A percentile compares a stretch with the other conserved stretches of the same genome.
phyloP scores from a whole-genome alignment of 2,113 vertebrate genomes.

The Rissa tridactyla region DNA sequence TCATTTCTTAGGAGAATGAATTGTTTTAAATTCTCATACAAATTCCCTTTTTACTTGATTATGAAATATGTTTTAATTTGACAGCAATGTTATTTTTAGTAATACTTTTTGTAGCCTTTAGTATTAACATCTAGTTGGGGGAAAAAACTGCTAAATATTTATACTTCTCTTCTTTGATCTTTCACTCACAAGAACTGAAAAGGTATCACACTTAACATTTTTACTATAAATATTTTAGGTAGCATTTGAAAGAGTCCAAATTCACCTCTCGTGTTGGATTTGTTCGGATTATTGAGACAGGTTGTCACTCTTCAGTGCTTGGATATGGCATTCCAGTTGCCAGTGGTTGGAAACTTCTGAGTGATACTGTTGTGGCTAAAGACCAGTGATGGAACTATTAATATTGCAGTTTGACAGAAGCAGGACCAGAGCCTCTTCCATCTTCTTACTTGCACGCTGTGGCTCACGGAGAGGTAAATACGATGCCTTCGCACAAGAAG shows the following conservation, averaged over 20 bases:
- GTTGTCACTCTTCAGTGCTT: background rate
- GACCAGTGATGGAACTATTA: background rate
- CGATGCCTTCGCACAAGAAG: background rate
- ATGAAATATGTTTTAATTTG: constrained; percentile 20
- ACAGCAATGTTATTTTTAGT: constrained; percentile 28
- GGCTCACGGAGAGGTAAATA: background rate
- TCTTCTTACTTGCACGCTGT: fast-evolving
- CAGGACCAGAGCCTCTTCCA: background rate
- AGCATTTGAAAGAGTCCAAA: constrained; percentile 25
- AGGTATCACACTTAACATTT: constrained; percentile 18
- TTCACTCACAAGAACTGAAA: constrained; percentile 19
- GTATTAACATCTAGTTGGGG: constrained; percentile 50
- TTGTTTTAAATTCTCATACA: constrained; percentile 18
- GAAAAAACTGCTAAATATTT: constrained; percentile 56
- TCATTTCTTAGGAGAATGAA: background rate
- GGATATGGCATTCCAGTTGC: background rate
- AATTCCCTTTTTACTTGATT: constrained; percentile 27
- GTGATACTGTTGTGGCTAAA: background rate
- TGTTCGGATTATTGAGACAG: background rate
- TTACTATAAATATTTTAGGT: constrained; percentile 50
- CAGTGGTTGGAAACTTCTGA: background rate
- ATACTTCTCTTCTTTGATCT: constrained; percentile 38
- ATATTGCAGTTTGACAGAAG: background rate
- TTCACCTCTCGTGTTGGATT: constrained; percentile 4
- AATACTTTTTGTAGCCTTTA: constrained; percentile 40